Percentiles rank a stretch among this genome's conserved stretches.
These are phyloP conservation scores for Cebus imitator DNA, from an alignment of 2,113 vertebrate species.

Conservation along the genomic window DNA sequence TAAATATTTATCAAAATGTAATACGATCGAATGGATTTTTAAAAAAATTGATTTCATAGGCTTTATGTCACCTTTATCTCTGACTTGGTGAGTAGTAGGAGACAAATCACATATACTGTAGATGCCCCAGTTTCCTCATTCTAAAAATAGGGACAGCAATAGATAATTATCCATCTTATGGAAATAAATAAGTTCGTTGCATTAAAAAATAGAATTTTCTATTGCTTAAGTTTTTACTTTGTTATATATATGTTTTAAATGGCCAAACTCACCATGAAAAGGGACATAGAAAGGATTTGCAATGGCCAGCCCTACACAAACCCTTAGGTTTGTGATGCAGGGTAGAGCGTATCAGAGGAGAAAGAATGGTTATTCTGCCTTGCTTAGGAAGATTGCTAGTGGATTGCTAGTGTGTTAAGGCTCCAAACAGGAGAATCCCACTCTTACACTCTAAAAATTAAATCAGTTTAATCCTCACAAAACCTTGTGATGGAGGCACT, in stretches of 20 bases:
- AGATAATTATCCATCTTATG: not conserved
- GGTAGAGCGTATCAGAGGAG: not conserved
- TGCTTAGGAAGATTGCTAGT: not conserved
- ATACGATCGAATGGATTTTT: not conserved
- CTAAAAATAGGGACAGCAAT: not conserved
- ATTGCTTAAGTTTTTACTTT: not conserved
- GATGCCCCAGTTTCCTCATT: not conserved
- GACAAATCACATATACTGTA: not conserved
- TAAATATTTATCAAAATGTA: not conserved
- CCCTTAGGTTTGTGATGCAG: not conserved
- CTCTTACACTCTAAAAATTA: slow-evolving; percentile 3
- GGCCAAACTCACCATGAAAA: not conserved
- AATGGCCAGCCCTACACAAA: not conserved
- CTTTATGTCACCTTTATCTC: not conserved
- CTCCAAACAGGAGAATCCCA: not conserved
- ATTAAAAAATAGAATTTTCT: slow-evolving; percentile 17
- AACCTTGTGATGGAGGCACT: not conserved
- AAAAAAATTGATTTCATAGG: not conserved
- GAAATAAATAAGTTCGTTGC: not conserved
- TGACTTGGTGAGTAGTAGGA: not conserved
- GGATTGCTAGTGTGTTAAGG: not conserved
- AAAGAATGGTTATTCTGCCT: not conserved
- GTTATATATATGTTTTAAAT: not conserved
- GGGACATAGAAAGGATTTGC: not conserved
- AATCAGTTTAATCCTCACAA: not conserved